Evolutionary conservation across 1,140 invertebrate species (phyloP).

Genomic region (Sarcophaga bullata): DNA sequence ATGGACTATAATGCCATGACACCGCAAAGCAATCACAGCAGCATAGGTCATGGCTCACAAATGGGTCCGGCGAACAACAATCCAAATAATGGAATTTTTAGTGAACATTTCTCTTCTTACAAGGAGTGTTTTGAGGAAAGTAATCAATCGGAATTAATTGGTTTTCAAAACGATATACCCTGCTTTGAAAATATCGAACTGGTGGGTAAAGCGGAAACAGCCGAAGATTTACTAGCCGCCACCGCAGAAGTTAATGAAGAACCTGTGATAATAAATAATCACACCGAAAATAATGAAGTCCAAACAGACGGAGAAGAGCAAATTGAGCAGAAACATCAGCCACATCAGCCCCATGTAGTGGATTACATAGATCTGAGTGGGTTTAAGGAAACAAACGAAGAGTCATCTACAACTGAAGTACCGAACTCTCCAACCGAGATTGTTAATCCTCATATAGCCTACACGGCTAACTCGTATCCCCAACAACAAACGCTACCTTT

Average conservation of each 20-base stretch:
- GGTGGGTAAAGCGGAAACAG: background rate
- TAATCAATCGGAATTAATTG: conserved; percentile 52
- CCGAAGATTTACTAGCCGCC: background rate
- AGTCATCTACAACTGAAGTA: background rate
- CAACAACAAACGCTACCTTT: background rate
- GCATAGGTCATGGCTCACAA: background rate
- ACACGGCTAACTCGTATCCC: background rate
- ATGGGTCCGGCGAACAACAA: conserved; percentile 13
- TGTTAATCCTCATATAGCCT: background rate
- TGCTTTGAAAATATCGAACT: conserved; percentile 58
- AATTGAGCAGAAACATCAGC: background rate
- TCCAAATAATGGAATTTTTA: background rate
- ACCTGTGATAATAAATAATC: background rate
- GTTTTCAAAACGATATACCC: conserved; percentile 62
- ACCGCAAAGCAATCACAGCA: conserved; percentile 29
- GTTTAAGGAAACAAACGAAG: background rate
- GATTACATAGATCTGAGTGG: conserved; percentile 5
- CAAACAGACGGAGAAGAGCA: background rate
- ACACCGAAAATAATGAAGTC: background rate
- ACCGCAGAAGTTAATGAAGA: conserved; percentile 1
- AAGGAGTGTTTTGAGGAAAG: conserved; percentile 44
- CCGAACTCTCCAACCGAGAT: background rate
- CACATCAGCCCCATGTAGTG: background rate
- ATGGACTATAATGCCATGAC: conserved; percentile 32
- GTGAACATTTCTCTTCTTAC: conserved; percentile 30